Evolutionary conservation across 2,888 invertebrate genomes (phyloP).

Genomic region (Yponomeuta cagnagella): DNA sequence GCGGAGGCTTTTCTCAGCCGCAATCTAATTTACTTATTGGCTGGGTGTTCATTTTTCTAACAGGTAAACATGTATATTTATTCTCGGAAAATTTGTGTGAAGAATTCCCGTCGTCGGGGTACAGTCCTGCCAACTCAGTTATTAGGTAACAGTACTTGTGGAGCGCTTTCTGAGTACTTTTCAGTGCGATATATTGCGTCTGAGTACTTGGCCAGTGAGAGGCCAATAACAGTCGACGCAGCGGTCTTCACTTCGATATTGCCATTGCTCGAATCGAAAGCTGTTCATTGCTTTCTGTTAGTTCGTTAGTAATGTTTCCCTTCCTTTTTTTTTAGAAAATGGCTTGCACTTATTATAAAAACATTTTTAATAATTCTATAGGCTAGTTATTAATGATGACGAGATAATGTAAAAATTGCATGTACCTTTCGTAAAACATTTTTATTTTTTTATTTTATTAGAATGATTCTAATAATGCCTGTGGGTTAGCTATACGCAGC

Average conservation of each 20-base stretch:
- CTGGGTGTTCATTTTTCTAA: slow-evolving; percentile 23
- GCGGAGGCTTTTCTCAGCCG: slow-evolving; percentile 39
- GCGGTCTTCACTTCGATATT: slow-evolving; percentile 40
- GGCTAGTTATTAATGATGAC: too few species aligned
- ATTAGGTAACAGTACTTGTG: neutral
- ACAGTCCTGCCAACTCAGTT: neutral
- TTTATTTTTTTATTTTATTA: too few species aligned
- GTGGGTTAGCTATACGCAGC: too few species aligned
- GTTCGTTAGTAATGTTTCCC: neutral
- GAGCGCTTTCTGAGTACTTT: slow-evolving; percentile 19
- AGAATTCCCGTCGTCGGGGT: too few species aligned
- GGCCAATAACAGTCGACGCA: slow-evolving; percentile 55
- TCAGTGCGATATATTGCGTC: slow-evolving; percentile 38
- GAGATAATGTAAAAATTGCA: too few species aligned
- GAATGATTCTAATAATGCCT: too few species aligned
- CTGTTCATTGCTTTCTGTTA: slow-evolving; percentile 5
- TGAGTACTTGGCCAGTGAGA: slow-evolving; percentile 47
- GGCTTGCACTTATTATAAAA: too few species aligned
- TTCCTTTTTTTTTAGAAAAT: too few species aligned
- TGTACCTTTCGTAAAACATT: too few species aligned
- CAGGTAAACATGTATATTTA: slow-evolving; percentile 10
- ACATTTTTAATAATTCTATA: too few species aligned
- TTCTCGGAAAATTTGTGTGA: neutral
- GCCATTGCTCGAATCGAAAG: slow-evolving; percentile 20
- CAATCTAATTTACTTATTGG: slow-evolving; percentile 41